Base-by-base conservation (phyloP, 1,140 invertebrate genomes). In the Teleopsis dalmanni region DNA sequence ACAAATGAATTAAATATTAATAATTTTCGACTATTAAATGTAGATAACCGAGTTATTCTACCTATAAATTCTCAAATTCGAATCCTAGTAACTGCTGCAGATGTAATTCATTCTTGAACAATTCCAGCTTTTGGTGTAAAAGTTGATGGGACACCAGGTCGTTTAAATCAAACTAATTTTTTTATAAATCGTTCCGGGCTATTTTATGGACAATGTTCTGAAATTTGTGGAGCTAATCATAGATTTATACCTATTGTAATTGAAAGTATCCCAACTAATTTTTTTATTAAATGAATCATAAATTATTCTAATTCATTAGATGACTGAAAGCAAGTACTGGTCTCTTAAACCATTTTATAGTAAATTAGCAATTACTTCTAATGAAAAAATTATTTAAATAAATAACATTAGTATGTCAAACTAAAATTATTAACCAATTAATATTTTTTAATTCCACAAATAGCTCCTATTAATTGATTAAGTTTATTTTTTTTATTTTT, bases 171-270 rank as follows among this genome's bases (percentile, higher is more conserved):
- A 79, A 62, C 75, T 44, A 74, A 54, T 50, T 73, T 81, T 63
- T 65, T 64, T 55, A 64, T 76, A 62, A 78, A 75, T 53, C 73
- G 76, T 34, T 59, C 76, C 27, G 81, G 82, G 37, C 52, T 82
- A 58, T 82, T 76, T 68, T 83, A 70, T 72, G 82, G 83, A n/a
- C n/a, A n/a, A n/a, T n/a, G n/a, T n/a, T 0, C 83, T 60, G 84
- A 87, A 78, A 84, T 87, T 76, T 87, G 83, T 77, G 82, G 83
- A 7, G 73, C 75, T 45, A 85, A n/a, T n/a, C n/a, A n/a, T n/a
- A n/a, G n/a, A n/a, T n/a, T n/a, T n/a, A 86, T 87, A 75, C 83
- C 83, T 47, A 85, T 85, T 78, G 72, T 75, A 49, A 62, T 84
- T 60, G 78, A 84, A 79, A 70, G 61, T 57, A 73, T 76, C 52